Base-by-base conservation (phyloP, 2,113 vertebrate genomes). In the Oncorhynchus gorbuscha region DNA sequence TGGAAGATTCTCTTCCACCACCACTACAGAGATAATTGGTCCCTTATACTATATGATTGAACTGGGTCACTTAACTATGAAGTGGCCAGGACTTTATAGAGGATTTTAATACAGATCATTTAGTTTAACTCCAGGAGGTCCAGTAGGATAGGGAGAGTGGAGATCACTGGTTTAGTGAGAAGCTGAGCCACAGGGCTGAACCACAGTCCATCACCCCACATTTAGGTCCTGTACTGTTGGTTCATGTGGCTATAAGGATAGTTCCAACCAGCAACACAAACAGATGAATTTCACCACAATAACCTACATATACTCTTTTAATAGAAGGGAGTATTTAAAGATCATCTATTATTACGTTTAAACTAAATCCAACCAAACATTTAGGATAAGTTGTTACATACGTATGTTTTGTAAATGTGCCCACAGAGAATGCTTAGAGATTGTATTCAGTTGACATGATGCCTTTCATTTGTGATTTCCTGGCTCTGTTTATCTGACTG, bases 1-100 rank as follows among this genome's bases (percentile, higher is more conserved):
- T 18, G 55, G 55, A 62, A 8, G 59, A 62, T n/a, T 62, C 30
- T 32, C 1, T 45, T n/a, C 14, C 32, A 14, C 16, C 67, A 69
- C 30, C 30, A 62, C 28, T 68, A 16, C 67, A 18, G 32, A 39
- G 16, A 18, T 14, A 7, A 32, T 20, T 11, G 39, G 8, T 39
- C 20, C 45, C 39, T 12, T 69, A 32, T 70, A 24, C 30, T 32
- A 2, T 26, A 39, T 70, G 69, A 70, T 70, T 45, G 69, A 70
- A 70, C n/a, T 45, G 45, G 69, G 69, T 70, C 69, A 70, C n/a
- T 49, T 70, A 49, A 70, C 69, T 70, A 4, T 49, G 39, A 70
- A 35, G 18, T 18, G 32, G 16, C 6, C 32, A 45, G 39, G 24
- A 12, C 39, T 22, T 9, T 70, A 14, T 69, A 35, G 5, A 69